These are phyloP conservation scores for Elephas maximus DNA, from an alignment of 2,113 vertebrate species.

Conservation along the genomic window DNA sequence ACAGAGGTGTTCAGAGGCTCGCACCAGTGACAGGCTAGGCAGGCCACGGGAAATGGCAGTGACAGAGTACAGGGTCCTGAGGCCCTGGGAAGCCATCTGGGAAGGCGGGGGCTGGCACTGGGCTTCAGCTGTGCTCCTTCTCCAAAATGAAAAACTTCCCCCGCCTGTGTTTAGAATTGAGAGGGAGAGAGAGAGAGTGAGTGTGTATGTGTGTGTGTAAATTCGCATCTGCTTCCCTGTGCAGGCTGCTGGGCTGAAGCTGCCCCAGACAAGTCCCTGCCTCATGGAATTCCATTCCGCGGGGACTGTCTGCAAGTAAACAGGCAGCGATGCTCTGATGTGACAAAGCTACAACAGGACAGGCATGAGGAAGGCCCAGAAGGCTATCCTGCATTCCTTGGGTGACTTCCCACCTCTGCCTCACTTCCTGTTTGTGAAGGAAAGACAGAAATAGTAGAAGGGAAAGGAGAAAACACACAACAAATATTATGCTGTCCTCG, in stretches of 20 bases:
- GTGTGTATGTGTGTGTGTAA: too few relatives aligned
- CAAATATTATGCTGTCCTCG: not conserved
- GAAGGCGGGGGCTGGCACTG: too few relatives aligned
- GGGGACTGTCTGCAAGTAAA: not conserved
- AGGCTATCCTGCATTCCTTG: not conserved
- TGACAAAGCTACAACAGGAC: rapidly evolving
- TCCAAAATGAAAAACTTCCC: not conserved
- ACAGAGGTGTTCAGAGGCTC: not conserved
- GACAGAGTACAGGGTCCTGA: not conserved
- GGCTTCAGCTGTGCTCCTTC: not conserved
- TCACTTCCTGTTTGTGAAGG: not conserved
- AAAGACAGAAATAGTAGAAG: not conserved
- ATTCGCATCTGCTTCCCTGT: too few relatives aligned
- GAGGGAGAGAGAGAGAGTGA: not conserved
- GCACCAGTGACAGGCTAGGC: rapidly evolving
- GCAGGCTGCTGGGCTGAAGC: not conserved
- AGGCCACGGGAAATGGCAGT: not conserved
- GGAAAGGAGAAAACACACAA: not conserved
- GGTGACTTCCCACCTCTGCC: not conserved
- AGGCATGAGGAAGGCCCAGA: not conserved
- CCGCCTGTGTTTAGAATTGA: not conserved
- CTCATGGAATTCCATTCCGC: rapidly evolving
- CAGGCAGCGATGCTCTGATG: not conserved
- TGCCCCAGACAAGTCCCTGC: not conserved
- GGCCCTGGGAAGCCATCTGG: rapidly evolving